Percentiles rank a stretch among this genome's conserved stretches.
These are phyloP conservation scores for Melanchra persicariae DNA, from an alignment of 2,888 invertebrate genomes.

Conservation along the genomic window DNA sequence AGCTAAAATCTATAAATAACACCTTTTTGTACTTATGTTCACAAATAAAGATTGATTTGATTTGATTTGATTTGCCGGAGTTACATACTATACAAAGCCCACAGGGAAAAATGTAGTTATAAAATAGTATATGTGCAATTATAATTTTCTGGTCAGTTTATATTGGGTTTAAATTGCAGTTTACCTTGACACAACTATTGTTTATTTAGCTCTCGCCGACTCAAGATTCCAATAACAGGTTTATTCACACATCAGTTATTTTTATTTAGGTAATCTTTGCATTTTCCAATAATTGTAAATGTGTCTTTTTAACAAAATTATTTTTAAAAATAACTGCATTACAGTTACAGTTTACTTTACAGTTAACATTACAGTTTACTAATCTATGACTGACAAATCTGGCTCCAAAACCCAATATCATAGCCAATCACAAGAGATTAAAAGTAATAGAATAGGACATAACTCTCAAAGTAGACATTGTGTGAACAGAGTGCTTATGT, in stretches of 20 bases:
- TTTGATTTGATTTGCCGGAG: too few relatives aligned
- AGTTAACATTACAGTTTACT: too few relatives aligned
- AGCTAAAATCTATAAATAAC: too few relatives aligned
- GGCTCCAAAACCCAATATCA: slow-evolving; percentile 23
- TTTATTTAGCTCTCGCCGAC: not conserved
- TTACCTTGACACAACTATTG: not conserved
- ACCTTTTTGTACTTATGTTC: too few relatives aligned
- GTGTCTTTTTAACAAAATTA: too few relatives aligned
- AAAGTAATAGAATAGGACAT: slow-evolving; percentile 26
- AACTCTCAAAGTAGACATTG: slow-evolving; percentile 22
- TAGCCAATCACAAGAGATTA: slow-evolving; percentile 10
- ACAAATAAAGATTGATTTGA: too few relatives aligned
- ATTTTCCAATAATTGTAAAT: not conserved
- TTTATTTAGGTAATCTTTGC: not conserved
- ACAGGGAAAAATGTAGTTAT: not conserved
- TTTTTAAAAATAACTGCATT: too few relatives aligned
- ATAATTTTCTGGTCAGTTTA: not conserved
- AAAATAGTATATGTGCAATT: not conserved
- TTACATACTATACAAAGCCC: not conserved
- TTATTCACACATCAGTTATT: not conserved
- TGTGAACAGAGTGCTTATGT: slow-evolving; percentile 9
- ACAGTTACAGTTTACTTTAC: too few relatives aligned
- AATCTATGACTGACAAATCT: not conserved
- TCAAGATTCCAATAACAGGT: not conserved
- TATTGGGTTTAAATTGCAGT: not conserved